A percentile compares a stretch with the other conserved stretches of the same genome.
Conservation (phyloP, 2,797 vertebrate genomes). For the Morus bassanus region DNA sequence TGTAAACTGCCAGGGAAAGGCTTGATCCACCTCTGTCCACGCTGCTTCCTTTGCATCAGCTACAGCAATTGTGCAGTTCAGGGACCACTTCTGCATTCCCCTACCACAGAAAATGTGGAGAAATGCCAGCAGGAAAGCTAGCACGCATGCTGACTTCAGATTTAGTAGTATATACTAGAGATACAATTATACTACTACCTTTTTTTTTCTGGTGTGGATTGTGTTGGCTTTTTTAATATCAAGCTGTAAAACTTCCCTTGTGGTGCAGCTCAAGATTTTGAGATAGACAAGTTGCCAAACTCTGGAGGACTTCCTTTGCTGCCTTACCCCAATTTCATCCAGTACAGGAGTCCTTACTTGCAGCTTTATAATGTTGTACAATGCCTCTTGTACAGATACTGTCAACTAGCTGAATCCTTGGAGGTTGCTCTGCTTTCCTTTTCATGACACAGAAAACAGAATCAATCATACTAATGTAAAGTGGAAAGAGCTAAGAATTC, state of each 20-base stretch:
- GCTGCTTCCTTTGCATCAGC: not conserved
- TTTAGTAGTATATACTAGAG: not conserved
- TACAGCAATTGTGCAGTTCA: not conserved
- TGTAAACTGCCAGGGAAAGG: not conserved
- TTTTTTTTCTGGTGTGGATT: not conserved
- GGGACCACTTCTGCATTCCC: not conserved
- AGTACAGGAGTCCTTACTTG: not conserved
- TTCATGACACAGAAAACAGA: not conserved
- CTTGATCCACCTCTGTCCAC: not conserved
- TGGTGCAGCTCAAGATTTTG: not conserved
- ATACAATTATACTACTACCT: not conserved
- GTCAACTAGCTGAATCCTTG: not conserved
- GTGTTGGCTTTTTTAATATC: not conserved
- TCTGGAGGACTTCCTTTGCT: not conserved
- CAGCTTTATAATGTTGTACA: not conserved
- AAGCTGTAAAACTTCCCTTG: not conserved
- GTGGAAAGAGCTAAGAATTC: not conserved
- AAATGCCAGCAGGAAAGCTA: not conserved
- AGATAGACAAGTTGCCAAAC: not conserved
- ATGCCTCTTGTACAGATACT: fast-evolving
- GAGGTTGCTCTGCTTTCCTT: not conserved
- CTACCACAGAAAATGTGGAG: not conserved
- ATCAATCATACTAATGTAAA: not conserved
- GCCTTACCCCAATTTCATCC: not conserved
- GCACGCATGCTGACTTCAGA: not conserved